Base-by-base conservation (phyloP, 1,140 invertebrate species). In the Formica selysi region DNA sequence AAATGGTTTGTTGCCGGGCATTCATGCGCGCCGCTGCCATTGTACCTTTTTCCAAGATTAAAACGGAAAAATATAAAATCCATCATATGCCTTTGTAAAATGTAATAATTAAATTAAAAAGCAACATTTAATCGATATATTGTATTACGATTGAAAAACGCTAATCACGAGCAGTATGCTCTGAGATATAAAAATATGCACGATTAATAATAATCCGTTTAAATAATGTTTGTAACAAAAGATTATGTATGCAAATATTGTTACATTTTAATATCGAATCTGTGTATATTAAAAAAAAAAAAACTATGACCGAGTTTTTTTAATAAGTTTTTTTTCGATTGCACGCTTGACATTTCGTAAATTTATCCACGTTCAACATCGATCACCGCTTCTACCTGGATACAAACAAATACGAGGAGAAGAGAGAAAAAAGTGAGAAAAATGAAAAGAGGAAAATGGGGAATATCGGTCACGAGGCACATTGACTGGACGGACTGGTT, bases 401-500 rank as follows among this genome's bases (percentile, higher is more conserved):
- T 70, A 73, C 79, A 81, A 71, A 81, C 51, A 83, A 54, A n/a
- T 19, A 41, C 22, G 64, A 16, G 22, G 36, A 48, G 36, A 13
- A 68, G 48, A 57, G 44, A 13, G 32, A n/a, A 32, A 70, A 22
- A 16, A 29, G 5, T 7, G 51, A 64, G 22, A 64, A 51, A 68
- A 68, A 79, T 61, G 51, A 70, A 80, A 62, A 83, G 32, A 64
- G 57, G 26, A 65, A 86, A 83, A 61, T 41, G 13, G 54, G 67
- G 32, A 86, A 81, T 81, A 86, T 86, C 85, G 79, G 68, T 83
- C 67, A 71, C 67, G 67, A 64, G 65, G 41, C 79, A 67, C 79
- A 83, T 83, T 81, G 79, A 83, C 79, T 68, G 79, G 51, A 78
- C 71, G 86, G 81, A 90, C 85, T 90, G 86, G 89, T 87, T 87